phyloP scores from a whole-genome alignment of 2,888 invertebrate genomes.

The Lithosia quadra region DNA sequence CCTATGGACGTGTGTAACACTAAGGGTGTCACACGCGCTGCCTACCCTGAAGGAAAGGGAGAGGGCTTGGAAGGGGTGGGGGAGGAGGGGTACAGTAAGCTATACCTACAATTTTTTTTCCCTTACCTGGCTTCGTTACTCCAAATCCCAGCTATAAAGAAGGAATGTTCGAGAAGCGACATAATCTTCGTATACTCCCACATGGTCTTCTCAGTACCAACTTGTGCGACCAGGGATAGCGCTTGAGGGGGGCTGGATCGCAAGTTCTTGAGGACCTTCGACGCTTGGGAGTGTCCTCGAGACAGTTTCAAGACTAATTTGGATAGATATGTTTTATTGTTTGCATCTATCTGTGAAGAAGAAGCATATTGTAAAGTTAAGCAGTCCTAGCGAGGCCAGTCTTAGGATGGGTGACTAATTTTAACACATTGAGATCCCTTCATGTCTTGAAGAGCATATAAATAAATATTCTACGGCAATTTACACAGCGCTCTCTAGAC shows the following conservation, averaged over 20 bases:
- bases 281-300: slow-evolving; percentile 78
- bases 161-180: slow-evolving; percentile 80
- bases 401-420: too few species aligned
- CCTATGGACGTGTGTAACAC: too few species aligned
- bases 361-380: neutral
- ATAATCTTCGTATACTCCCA: slow-evolving; percentile 83
- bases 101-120: too few species aligned
- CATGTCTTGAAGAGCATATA: too few species aligned
- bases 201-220: slow-evolving; percentile 79
- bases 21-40: too few species aligned
- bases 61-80: too few species aligned
- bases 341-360: slow-evolving; percentile 78
- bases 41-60: too few species aligned
- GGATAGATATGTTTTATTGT: slow-evolving; percentile 80
- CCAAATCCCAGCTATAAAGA: slow-evolving; percentile 82
- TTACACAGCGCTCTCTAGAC: too few species aligned
- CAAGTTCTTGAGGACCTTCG: slow-evolving; percentile 77
- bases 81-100: too few species aligned
- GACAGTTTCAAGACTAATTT: slow-evolving; percentile 80
- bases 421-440: too few species aligned
- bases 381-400: neutral
- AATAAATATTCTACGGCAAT: too few species aligned
- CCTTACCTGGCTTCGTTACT: slow-evolving; percentile 74
- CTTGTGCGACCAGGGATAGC: slow-evolving; percentile 78
- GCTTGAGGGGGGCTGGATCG: slow-evolving; percentile 76